A percentile compares a stretch with the other conserved stretches of the same genome.
These are phyloP conservation scores for Eilema caniola DNA, from an alignment of 2,888 invertebrate species.

Conservation along the genomic window DNA sequence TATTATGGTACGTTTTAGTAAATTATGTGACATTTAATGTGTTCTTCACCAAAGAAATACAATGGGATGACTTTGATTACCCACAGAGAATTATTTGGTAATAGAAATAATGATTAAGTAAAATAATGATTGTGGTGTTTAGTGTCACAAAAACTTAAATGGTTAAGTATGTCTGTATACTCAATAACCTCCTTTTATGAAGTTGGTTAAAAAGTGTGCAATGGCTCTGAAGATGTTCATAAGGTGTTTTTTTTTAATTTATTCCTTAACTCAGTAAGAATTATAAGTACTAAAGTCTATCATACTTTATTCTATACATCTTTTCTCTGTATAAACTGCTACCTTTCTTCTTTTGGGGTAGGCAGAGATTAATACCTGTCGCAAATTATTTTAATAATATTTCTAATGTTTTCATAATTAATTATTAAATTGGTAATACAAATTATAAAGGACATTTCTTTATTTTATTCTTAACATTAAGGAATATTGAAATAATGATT, in stretches of 20 bases:
- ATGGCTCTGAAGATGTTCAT: not conserved
- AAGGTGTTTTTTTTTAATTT: too few relatives aligned
- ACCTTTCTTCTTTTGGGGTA: not conserved
- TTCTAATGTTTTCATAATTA: not conserved
- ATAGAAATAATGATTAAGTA: not conserved
- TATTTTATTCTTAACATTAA: not conserved
- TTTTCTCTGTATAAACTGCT: too few relatives aligned
- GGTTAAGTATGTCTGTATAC: not conserved
- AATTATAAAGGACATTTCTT: not conserved
- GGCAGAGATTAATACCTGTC: not conserved
- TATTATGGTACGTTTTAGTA: slow-evolving; percentile 88
- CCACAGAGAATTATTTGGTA: slow-evolving; percentile 96
- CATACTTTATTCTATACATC: not conserved
- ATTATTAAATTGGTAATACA: not conserved
- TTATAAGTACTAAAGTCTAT: too few relatives aligned
- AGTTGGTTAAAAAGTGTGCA: not conserved
- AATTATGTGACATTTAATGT: slow-evolving; percentile 91
- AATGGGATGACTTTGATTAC: slow-evolving; percentile 91
- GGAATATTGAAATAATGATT: not conserved
- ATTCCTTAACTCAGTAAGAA: too few relatives aligned
- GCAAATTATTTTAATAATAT: not conserved
- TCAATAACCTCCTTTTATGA: not conserved
- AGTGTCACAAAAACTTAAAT: not conserved
- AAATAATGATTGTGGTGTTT: not conserved
- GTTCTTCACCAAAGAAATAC: slow-evolving; percentile 92